Conservation (phyloP, 2,113 vertebrate species). For the Panthera tigris region DNA sequence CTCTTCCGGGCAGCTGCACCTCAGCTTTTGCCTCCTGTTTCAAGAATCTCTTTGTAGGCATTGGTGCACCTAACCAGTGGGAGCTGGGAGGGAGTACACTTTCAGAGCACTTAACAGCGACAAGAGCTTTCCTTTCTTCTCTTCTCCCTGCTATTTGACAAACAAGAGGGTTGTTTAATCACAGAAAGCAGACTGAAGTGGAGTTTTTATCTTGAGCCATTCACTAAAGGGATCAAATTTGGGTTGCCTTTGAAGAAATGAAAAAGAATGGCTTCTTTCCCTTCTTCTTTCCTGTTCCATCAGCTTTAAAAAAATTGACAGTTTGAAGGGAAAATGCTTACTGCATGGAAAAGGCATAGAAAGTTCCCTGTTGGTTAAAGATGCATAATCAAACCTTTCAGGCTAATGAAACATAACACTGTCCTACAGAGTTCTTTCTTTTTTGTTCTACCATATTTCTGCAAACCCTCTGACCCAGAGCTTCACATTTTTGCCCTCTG, state of each 20-base stretch:
- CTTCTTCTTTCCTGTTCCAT: neutral
- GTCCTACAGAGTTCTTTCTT: neutral
- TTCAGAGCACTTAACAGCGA: slow-evolving; percentile 24
- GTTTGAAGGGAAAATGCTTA: slow-evolving; percentile 37
- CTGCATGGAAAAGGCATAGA: neutral
- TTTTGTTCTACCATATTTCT: neutral
- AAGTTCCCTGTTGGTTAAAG: neutral
- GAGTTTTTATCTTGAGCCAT: slow-evolving; percentile 64
- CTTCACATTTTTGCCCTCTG: neutral
- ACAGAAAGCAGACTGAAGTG: slow-evolving; percentile 58
- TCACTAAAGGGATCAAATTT: slow-evolving; percentile 68
- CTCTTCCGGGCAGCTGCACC: neutral
- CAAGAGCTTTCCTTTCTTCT: slow-evolving; percentile 31
- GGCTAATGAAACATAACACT: neutral
- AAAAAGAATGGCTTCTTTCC: slow-evolving; percentile 20
- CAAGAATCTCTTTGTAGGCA: neutral
- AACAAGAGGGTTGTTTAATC: slow-evolving; percentile 71
- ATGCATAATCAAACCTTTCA: neutral
- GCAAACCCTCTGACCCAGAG: neutral
- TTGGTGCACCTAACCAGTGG: accelerated
- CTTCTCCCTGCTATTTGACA: slow-evolving; percentile 54
- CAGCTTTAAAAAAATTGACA: neutral
- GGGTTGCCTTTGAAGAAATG: slow-evolving; percentile 68
- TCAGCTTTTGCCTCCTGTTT: neutral
- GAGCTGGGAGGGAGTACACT: neutral